Base-by-base conservation (phyloP, 1,140 invertebrate species). In the Brachionus rubens region DNA sequence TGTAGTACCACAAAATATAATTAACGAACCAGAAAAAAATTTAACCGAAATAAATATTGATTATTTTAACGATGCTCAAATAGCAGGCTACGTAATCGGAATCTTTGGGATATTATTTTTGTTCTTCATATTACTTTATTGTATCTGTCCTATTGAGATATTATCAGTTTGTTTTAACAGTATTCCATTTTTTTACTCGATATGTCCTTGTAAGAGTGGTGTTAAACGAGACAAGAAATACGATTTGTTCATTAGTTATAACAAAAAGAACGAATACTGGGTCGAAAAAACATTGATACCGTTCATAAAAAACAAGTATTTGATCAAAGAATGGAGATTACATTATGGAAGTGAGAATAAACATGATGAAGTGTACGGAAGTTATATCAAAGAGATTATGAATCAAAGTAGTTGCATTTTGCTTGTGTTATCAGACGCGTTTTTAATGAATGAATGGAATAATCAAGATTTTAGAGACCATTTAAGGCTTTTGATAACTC, bases 161-260 rank as follows among this genome's bases (percentile, higher is more conserved):
- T 26, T 72, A 41, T 43, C 68, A 0, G 26, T 72, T 19, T 54
- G 46, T 28, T 72, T 72, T 40, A 21, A 48, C n/a, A 50, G 68
- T n/a, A 19, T 72, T 10, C 68, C 68, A 10, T 48, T 30, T 41
- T 72, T 72, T 30, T 72, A 72, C 10, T 16, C 28, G 2, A 30
- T 72, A n/a, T 72, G 68, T 33, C 68, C 68, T 3, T 72, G 68
- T 40, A 72, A 72, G 21, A 50, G 43, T 24, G 68, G 68, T 5
- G 68, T 54, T 0, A 72, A 50, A 41, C 24, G 68, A 33, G 50
- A 72, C 6, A 72, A 72, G 41, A 46, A 72, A 24, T 72, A 7
- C 14, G 68, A 72, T 54, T 36, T 72, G n/a, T 72, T 72, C 24
- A 72, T 72, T 14, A 72, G 68, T 24, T 72, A 50, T 41, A 72